phyloP scores from a whole-genome alignment of 2,888 invertebrate genomes.

The Molorchus minor region DNA sequence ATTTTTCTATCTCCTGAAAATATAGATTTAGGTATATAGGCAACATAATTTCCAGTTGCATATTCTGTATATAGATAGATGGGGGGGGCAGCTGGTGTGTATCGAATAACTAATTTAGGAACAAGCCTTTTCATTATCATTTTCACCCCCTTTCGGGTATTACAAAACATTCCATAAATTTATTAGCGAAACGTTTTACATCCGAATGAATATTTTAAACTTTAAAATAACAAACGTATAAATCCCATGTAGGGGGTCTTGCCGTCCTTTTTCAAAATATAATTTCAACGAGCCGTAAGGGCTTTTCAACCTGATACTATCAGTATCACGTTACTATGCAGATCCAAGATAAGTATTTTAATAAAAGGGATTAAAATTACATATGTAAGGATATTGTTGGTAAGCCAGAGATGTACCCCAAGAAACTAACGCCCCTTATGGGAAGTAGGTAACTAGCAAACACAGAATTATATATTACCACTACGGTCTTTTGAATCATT shows the following conservation, averaged over 20 bases:
- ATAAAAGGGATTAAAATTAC: slow-evolving; percentile 63
- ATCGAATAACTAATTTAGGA: background rate
- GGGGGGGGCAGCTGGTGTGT: no score
- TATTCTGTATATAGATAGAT: no score
- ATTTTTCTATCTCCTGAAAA: no score
- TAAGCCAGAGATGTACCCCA: slow-evolving; percentile 50
- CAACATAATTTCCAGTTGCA: background rate
- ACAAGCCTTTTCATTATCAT: background rate
- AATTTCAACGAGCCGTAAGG: slow-evolving; percentile 51
- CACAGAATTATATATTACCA: slow-evolving; percentile 50
- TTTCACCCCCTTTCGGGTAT: background rate
- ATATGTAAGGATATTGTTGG: slow-evolving; percentile 60
- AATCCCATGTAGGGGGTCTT: slow-evolving; percentile 47
- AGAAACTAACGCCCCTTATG: slow-evolving; percentile 54
- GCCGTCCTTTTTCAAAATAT: slow-evolving; percentile 46
- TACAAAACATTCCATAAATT: slow-evolving; percentile 29
- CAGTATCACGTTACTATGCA: slow-evolving; percentile 61
- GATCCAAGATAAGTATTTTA: slow-evolving; percentile 61
- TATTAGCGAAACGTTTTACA: slow-evolving; percentile 29
- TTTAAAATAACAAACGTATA: slow-evolving; percentile 49
- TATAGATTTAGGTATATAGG: background rate
- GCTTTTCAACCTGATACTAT: slow-evolving; percentile 58
- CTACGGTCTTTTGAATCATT: slow-evolving; percentile 51
- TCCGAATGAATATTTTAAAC: slow-evolving; percentile 47
- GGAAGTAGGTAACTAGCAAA: slow-evolving; percentile 52